Evolutionary conservation across 2,797 vertebrate genomes (phyloP).

Genomic region (Hirundo rustica): DNA sequence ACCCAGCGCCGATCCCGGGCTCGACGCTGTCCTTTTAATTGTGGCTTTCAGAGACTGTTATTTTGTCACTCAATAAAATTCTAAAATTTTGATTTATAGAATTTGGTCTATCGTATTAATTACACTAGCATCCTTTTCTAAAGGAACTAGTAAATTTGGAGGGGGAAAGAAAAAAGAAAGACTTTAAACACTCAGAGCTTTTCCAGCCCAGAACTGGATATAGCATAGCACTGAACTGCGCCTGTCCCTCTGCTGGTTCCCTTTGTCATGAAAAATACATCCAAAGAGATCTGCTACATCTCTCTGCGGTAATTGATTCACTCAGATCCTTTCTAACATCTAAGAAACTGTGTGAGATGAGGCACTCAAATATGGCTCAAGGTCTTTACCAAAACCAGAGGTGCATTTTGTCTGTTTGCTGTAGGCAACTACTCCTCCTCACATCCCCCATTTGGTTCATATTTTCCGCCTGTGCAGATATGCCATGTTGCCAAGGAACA

Average conservation of each 20-base stretch:
- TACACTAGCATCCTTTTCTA: neutral
- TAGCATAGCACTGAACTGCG: neutral
- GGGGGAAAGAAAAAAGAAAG: accelerated
- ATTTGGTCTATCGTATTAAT: too few species aligned
- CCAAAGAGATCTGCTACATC: neutral
- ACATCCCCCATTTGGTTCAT: neutral
- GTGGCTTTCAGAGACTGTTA: too few species aligned
- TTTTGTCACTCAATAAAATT: too few species aligned
- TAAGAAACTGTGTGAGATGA: neutral
- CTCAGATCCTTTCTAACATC: neutral
- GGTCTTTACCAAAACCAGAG: neutral
- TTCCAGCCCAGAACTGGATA: neutral
- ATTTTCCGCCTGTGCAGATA: neutral
- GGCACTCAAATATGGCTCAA: neutral
- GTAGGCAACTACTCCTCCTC: neutral
- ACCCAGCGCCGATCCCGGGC: too few species aligned
- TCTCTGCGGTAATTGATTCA: neutral
- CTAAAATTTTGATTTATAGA: too few species aligned
- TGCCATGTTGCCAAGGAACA: neutral
- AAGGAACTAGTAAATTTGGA: neutral
- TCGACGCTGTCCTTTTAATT: too few species aligned
- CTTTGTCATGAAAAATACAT: neutral
- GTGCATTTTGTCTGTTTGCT: neutral
- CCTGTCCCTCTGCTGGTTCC: neutral
- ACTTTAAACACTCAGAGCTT: neutral